These are phyloP conservation scores for Corythornis madagascariensis DNA, from an alignment of 2,113 vertebrate genomes.

Conservation along the genomic window DNA sequence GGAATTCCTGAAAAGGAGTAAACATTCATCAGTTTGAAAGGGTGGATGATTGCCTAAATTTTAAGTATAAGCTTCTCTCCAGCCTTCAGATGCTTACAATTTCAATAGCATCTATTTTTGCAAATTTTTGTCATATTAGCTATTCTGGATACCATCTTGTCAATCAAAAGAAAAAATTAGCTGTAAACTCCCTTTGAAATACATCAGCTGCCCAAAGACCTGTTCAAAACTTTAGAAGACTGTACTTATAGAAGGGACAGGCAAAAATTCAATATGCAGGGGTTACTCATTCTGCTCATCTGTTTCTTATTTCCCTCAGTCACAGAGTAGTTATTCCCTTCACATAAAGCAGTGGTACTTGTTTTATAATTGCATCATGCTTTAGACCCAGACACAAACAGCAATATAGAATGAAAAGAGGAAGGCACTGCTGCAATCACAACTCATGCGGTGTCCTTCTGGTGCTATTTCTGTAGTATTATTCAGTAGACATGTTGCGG, in stretches of 20 bases:
- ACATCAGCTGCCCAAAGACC: neutral
- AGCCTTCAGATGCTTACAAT: neutral
- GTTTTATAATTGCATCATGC: neutral
- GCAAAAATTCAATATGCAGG: neutral
- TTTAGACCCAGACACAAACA: too few relatives aligned
- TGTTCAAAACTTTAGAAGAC: neutral
- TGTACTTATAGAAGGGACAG: neutral
- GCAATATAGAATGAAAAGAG: too few relatives aligned
- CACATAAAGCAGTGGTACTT: neutral
- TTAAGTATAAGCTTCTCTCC: neutral
- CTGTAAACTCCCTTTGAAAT: neutral
- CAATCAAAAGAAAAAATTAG: neutral
- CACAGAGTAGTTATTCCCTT: neutral
- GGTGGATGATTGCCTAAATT: neutral
- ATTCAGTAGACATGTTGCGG: neutral
- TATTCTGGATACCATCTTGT: neutral
- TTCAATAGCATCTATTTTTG: neutral
- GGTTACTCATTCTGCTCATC: neutral
- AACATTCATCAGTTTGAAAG: conserved; percentile 18
- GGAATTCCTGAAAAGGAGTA: neutral
- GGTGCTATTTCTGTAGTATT: neutral
- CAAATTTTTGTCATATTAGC: neutral
- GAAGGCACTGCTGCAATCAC: too few relatives aligned
- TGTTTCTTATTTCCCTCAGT: neutral
- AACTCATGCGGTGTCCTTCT: neutral